Conservation (phyloP, 2,888 invertebrate genomes). For the Diploptera punctata region DNA sequence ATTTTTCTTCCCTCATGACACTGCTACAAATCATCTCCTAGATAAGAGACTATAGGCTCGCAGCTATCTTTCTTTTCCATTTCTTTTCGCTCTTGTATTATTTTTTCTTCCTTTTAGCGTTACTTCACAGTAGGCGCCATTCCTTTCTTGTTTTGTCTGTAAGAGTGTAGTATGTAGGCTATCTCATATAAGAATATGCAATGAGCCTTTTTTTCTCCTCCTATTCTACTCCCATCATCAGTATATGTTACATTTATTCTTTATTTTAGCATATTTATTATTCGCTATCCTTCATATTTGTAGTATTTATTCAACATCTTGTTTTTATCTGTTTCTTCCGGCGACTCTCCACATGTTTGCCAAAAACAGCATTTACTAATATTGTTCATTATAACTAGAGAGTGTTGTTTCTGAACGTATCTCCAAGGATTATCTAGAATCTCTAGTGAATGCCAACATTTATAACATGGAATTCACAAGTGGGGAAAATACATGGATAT, state of each 20-base stretch:
- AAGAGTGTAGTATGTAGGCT: background rate
- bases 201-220: slow-evolving; percentile 16
- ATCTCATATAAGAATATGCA: slow-evolving; percentile 5
- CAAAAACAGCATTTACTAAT: slow-evolving; percentile 6
- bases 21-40: slow-evolving; percentile 22
- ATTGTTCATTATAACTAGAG: background rate
- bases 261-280: slow-evolving; percentile 17
- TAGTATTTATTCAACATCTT: background rate
- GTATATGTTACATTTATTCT: slow-evolving; percentile 20
- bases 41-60: slow-evolving; percentile 24
- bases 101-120: background rate
- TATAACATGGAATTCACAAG: too few relatives aligned
- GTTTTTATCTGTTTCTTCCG: slow-evolving; percentile 11
- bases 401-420: background rate
- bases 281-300: background rate
- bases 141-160: slow-evolving; percentile 13
- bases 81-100: slow-evolving; percentile 1
- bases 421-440: background rate
- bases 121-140: slow-evolving; percentile 12
- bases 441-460: too few relatives aligned
- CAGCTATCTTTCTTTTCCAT: slow-evolving; percentile 18
- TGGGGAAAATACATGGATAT: too few relatives aligned
- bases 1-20: slow-evolving; percentile 22
- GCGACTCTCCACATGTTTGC: background rate
- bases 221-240: background rate